Base-by-base conservation (phyloP, 2,797 vertebrate species). In the Coluber constrictor region DNA sequence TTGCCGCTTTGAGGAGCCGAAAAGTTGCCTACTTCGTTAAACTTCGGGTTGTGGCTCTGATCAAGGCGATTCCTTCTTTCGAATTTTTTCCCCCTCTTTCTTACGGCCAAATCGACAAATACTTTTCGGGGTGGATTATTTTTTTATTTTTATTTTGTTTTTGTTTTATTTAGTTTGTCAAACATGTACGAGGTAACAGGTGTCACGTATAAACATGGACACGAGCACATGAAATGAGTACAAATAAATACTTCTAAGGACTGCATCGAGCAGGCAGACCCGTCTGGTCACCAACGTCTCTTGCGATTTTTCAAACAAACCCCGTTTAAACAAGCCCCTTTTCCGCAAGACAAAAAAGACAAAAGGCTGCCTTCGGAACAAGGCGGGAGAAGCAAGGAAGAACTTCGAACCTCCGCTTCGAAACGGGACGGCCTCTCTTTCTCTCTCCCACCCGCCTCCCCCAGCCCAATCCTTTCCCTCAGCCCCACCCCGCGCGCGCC, bases 391-490 rank as follows among this genome's bases (percentile, higher is more conserved):
- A 51, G 87, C 60, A 56, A 11, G 4, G 6, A 56, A 87, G 11
- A 13, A 47, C 5, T 16, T 3, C 5, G 12, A 51, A 56, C 23
- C 59, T 63, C 47, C 37, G 56, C 37, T n/a, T 60, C 37, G 4
- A 32, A 43, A 29, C 18, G 51, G 18, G 56, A 20, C 63, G 0
- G 23, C 4, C 20, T 1, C 18, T 3, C 20, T 3, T 1, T 6
- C n/a, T 43, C 7, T 51, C 47, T 0, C 47, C 1, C 47, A 0
- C 7, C 20, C 12, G 15, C 16, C 2, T 6, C 15, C 15, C 7
- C n/a, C n/a, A n/a, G n/a, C n/a, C n/a, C 16, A 0, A 43, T 4
- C 15, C 1, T 32, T 32, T 18, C 16, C 66, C 6, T 18, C 32
- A 18, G 61, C 16, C 4, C 16, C 4, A 2, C 2, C 13, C 5